Percentiles rank a stretch among this genome's conserved stretches.
phyloP scores from a whole-genome alignment of 2,797 vertebrate genomes.

The Cyprinella venusta region DNA sequence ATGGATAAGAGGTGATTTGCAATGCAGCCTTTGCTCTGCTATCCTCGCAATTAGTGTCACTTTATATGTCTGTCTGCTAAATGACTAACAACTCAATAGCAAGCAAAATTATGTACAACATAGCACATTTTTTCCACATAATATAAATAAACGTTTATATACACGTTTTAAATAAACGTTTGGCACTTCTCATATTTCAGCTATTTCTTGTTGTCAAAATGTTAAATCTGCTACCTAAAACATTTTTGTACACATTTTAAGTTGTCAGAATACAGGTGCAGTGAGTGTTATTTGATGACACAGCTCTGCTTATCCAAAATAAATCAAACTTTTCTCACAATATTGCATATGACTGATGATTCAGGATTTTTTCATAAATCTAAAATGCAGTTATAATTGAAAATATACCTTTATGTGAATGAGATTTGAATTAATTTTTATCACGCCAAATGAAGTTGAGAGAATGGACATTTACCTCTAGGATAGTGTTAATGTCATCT shows the following conservation, averaged over 20 bases:
- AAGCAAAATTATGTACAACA: no score
- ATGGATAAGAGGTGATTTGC: background rate
- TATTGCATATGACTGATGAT: background rate
- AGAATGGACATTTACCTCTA: conserved; percentile 1
- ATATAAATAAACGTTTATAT: conserved; percentile 10
- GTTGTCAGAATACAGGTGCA: background rate
- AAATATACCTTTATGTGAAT: conserved; percentile 11
- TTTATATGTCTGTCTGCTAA: conserved; percentile 17
- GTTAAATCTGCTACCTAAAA: background rate
- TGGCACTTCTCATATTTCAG: background rate
- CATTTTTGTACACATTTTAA: background rate
- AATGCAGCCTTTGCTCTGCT: background rate
- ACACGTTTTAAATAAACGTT: conserved; percentile 8
- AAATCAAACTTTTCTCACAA: background rate
- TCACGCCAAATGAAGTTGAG: conserved; percentile 5
- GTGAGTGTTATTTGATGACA: background rate
- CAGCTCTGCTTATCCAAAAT: conserved; percentile 1
- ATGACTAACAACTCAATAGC: conserved; percentile 8
- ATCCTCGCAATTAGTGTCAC: background rate
- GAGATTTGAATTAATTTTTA: conserved; percentile 16
- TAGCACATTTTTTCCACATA: conserved; percentile 4
- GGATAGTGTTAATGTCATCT: no score
- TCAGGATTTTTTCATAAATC: background rate
- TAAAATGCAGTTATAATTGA: background rate
- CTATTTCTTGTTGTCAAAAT: conserved; percentile 5